Percentiles rank a stretch among this genome's conserved stretches.
Evolutionary conservation across 2,113 vertebrate species (phyloP).

Genomic region (Megaleporinus macrocephalus): DNA sequence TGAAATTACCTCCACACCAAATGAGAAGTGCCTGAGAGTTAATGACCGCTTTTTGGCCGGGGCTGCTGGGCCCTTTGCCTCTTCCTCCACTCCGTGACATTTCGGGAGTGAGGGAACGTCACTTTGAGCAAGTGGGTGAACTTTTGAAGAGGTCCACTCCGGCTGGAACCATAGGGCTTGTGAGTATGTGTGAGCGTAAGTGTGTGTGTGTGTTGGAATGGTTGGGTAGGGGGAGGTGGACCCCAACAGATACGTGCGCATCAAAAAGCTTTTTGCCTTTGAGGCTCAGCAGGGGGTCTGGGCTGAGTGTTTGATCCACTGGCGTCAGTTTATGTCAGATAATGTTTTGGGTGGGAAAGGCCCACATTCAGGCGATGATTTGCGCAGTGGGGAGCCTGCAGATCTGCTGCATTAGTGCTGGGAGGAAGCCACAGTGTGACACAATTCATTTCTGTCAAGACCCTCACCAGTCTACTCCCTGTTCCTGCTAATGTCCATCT

Average conservation of each 20-base stretch:
- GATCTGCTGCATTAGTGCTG: slow-evolving; percentile 16
- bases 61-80: background rate
- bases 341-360: background rate
- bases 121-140: background rate
- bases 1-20: background rate
- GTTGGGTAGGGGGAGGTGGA: background rate
- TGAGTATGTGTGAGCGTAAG: background rate
- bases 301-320: slow-evolving; percentile 19
- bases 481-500: slow-evolving; percentile 32
- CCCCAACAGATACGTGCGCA: background rate
- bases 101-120: background rate
- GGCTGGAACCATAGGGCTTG: background rate
- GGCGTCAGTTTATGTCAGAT: background rate
- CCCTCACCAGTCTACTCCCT: slow-evolving; percentile 11
- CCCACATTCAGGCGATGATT: background rate
- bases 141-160: background rate
- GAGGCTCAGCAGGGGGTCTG: background rate
- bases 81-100: background rate
- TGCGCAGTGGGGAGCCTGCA: slow-evolving; percentile 10
- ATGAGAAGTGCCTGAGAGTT: background rate
- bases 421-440: slow-evolving; percentile 16
- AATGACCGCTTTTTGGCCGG: background rate
- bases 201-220: no score
- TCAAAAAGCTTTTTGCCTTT: background rate
- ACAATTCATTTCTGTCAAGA: slow-evolving; percentile 12